Conservation (phyloP, 2,888 invertebrate species). For the Nemoura dubitans region DNA sequence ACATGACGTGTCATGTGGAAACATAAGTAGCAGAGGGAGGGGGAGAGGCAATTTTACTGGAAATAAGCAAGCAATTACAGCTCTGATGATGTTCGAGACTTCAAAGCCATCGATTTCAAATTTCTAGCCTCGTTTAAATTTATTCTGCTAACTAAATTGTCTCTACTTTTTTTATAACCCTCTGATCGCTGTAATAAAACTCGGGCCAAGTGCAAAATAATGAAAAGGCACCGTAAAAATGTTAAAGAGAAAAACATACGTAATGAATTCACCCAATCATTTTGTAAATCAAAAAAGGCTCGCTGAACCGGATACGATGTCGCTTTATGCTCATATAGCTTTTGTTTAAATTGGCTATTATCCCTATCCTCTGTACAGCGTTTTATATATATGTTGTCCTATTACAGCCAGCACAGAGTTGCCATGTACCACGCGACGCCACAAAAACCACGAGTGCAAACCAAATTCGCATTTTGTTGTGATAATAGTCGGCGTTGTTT, state of each 20-base stretch:
- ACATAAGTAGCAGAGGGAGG: neutral
- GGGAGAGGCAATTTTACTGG: neutral
- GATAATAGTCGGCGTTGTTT: neutral
- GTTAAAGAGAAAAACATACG: slow-evolving; percentile 3
- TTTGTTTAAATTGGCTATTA: slow-evolving; percentile 30
- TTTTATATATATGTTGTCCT: neutral
- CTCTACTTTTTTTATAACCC: neutral
- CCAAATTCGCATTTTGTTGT: neutral
- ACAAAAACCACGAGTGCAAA: neutral
- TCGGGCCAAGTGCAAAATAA: slow-evolving; percentile 1
- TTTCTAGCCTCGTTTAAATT: neutral
- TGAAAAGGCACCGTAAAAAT: neutral
- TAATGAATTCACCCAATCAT: slow-evolving; percentile 17
- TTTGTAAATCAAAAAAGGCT: slow-evolving; percentile 31
- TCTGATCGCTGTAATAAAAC: neutral
- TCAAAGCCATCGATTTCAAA: neutral
- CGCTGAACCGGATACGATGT: slow-evolving; percentile 8
- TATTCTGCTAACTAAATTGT: neutral
- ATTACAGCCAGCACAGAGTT: neutral
- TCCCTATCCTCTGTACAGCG: neutral
- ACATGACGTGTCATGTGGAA: neutral
- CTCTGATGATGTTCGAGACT: neutral
- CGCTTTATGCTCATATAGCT: slow-evolving; percentile 15
- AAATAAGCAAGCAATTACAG: neutral
- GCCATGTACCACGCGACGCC: neutral